phyloP scores from a whole-genome alignment of 2,888 invertebrate species.

The Xylocampa areola region DNA sequence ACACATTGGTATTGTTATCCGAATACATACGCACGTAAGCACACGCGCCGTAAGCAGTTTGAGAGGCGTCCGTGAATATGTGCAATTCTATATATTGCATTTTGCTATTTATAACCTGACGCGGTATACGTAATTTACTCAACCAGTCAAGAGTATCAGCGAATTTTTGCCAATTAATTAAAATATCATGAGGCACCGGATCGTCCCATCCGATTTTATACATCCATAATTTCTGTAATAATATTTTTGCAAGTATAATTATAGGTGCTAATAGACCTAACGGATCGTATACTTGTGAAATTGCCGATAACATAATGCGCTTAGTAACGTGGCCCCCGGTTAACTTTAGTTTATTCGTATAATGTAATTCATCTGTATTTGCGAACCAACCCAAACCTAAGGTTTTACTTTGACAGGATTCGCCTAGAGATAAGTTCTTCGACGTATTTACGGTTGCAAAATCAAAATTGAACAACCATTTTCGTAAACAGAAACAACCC shows the following conservation, averaged over 20 bases:
- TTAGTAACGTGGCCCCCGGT: conserved; percentile 1
- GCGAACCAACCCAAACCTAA: conserved; percentile 10
- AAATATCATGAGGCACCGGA: background rate
- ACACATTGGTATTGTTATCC: conserved; percentile 5
- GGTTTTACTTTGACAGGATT: conserved; percentile 5
- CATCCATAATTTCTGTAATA: background rate
- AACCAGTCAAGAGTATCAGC: background rate
- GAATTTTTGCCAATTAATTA: background rate
- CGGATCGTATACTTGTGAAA: conserved; percentile 12
- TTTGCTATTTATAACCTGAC: conserved; percentile 1
- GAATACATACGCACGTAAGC: conserved; percentile 44
- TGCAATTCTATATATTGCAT: conserved; percentile 13
- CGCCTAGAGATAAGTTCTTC: conserved; percentile 1
- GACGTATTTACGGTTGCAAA: background rate
- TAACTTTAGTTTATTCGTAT: background rate
- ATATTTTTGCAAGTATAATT: conserved; percentile 3
- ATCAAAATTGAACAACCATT: conserved; percentile 13
- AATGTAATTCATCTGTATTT: conserved; percentile 5
- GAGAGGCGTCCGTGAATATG: conserved; percentile 51
- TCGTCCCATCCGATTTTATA: background rate
- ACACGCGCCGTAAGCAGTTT: conserved; percentile 52
- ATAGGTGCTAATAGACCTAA: conserved; percentile 10
- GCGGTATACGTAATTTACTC: background rate
- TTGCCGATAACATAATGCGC: conserved; percentile 5
- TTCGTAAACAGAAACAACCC: conserved; percentile 6